Conservation (phyloP, 2,113 vertebrate genomes). For the Odocoileus virginianus region DNA sequence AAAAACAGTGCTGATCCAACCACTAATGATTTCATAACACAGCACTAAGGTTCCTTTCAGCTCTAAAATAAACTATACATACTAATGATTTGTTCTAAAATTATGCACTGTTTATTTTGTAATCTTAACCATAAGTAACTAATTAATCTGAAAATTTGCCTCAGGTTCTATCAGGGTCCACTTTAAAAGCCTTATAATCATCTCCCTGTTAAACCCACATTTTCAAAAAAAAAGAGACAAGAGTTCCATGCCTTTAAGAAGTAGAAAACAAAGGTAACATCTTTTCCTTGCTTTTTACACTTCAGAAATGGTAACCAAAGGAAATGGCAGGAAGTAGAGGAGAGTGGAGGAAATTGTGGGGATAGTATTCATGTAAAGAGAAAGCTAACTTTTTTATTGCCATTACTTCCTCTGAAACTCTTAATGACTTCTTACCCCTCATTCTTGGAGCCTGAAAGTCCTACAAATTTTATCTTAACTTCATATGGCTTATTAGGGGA, state of each 20-base stretch:
- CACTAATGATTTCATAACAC: slow-evolving; percentile 20
- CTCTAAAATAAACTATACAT: slow-evolving; percentile 33
- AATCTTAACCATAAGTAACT: neutral
- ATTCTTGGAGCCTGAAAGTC: neutral
- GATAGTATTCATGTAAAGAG: neutral
- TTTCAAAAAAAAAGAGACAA: neutral
- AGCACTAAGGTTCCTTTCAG: slow-evolving; percentile 6
- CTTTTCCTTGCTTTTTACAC: slow-evolving; percentile 15
- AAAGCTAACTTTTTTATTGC: neutral
- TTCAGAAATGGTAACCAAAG: neutral
- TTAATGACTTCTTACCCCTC: neutral
- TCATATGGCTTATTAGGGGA: neutral
- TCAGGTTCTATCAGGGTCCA: neutral
- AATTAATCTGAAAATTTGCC: neutral
- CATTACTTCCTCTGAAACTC: neutral
- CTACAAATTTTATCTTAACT: slow-evolving; percentile 7
- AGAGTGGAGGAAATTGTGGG: neutral
- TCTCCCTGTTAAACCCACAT: neutral
- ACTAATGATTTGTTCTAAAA: slow-evolving; percentile 12
- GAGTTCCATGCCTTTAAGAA: neutral
- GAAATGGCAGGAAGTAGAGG: neutral
- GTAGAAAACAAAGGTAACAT: slow-evolving; percentile 8
- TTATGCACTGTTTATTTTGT: neutral
- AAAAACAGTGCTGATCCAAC: neutral
- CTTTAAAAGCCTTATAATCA: neutral